Percentiles rank a stretch among this genome's conserved stretches.
These are phyloP conservation scores for Augochlorella aurata DNA, from an alignment of 2,888 invertebrate genomes.

Conservation along the genomic window DNA sequence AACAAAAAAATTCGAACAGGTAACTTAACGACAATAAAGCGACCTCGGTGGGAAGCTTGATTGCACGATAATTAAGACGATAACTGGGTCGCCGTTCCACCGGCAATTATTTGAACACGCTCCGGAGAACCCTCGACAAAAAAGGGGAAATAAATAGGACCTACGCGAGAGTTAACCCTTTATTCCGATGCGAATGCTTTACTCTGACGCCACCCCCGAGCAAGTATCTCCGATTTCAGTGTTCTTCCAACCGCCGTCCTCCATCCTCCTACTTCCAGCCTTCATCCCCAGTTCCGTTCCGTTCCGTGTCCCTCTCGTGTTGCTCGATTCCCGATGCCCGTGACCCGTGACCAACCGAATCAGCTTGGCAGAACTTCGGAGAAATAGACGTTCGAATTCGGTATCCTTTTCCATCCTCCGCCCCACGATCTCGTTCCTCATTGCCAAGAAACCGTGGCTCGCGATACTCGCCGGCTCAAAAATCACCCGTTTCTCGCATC, in stretches of 20 bases:
- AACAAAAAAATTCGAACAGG: not conserved
- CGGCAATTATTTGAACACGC: slow-evolving; percentile 26
- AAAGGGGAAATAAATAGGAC: slow-evolving; percentile 12
- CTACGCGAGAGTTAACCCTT: slow-evolving; percentile 28
- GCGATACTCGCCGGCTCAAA: not conserved
- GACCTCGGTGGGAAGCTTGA: not conserved
- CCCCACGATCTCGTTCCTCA: not conserved
- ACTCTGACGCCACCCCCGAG: slow-evolving; percentile 5
- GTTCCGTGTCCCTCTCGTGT: not conserved
- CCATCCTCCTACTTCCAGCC: too few relatives aligned
- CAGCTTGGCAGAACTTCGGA: not conserved
- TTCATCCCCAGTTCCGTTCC: not conserved
- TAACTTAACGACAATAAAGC: slow-evolving; percentile 4
- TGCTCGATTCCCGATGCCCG: not conserved
- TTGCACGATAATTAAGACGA: slow-evolving; percentile 20
- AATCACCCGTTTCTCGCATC: not conserved
- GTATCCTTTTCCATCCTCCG: not conserved
- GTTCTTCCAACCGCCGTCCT: not conserved
- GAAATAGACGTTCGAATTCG: not conserved
- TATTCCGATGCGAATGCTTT: slow-evolving; percentile 18
- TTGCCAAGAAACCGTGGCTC: not conserved
- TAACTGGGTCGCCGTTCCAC: slow-evolving; percentile 23
- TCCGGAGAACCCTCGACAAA: not conserved
- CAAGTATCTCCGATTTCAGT: slow-evolving; percentile 15
- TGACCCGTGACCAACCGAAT: slow-evolving; percentile 3